phyloP scores from a whole-genome alignment of 2,888 invertebrate genomes.

The Tachina fera region DNA sequence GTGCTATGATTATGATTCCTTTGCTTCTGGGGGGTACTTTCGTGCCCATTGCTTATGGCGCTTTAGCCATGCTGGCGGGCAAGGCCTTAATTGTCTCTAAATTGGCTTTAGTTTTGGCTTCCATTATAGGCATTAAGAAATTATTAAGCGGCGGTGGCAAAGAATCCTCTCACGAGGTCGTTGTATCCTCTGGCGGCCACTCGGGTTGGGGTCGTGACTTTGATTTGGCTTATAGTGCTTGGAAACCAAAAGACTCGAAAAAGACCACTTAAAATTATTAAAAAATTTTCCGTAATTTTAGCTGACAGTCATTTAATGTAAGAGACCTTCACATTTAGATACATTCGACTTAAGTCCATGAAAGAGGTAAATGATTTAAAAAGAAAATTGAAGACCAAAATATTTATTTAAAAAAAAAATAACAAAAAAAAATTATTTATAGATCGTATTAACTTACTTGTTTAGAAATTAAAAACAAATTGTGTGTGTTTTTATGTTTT shows the following conservation, averaged over 20 bases:
- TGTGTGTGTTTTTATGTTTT: constrained; percentile 68
- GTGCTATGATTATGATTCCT: constrained; percentile 90
- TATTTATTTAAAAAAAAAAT: constrained; percentile 48
- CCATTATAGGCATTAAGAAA: constrained; percentile 93
- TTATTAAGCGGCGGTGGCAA: constrained; percentile 87
- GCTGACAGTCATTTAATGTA: constrained; percentile 54
- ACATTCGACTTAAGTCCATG: background rate
- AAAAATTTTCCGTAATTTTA: constrained; percentile 2
- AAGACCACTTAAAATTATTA: constrained; percentile 75
- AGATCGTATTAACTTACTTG: constrained; percentile 62
- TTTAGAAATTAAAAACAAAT: constrained; percentile 60
- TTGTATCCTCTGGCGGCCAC: constrained; percentile 87
- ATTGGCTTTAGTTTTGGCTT: constrained; percentile 91
- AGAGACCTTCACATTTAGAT: constrained; percentile 35
- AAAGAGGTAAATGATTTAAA: constrained; percentile 41
- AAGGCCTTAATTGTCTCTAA: constrained; percentile 94
- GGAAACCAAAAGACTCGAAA: constrained; percentile 82
- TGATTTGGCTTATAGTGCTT: constrained; percentile 86
- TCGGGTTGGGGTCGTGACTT: constrained; percentile 90
- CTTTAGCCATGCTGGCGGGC: constrained; percentile 91
- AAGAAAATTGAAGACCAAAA: constrained; percentile 29
- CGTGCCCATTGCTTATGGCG: constrained; percentile 92
- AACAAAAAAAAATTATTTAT: constrained; percentile 26
- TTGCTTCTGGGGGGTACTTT: constrained; percentile 91
- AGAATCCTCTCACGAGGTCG: constrained; percentile 88